Conservation (phyloP, 2,797 vertebrate species). For the Megalops cyprinoides region DNA sequence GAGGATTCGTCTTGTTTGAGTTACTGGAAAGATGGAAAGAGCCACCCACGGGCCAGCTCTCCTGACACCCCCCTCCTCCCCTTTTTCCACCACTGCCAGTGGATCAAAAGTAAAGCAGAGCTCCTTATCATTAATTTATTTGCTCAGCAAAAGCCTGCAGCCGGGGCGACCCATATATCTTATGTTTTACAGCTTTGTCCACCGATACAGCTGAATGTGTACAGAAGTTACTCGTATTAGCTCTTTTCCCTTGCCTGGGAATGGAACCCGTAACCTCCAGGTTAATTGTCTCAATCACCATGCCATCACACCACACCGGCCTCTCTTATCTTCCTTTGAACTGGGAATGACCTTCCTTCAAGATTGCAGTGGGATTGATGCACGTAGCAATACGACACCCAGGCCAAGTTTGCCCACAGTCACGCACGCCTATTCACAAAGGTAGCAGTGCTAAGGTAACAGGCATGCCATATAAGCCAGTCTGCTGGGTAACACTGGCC, state of each 20-base stretch:
- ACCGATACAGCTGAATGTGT: background rate
- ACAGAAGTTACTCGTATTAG: background rate
- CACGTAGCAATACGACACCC: background rate
- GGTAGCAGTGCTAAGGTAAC: background rate
- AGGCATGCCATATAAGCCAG: background rate
- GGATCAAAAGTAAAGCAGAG: background rate
- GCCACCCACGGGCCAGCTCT: background rate
- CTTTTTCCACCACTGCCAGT: background rate
- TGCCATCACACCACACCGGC: background rate
- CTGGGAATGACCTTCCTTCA: background rate
- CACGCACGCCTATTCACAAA: background rate
- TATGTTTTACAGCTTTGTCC: too few relatives aligned
- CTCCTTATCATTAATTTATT: background rate
- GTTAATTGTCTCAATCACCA: too few relatives aligned
- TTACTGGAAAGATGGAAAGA: background rate
- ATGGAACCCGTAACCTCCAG: background rate
- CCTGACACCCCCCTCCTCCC: background rate
- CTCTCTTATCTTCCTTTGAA: background rate
- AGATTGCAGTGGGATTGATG: background rate
- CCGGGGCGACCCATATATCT: background rate
- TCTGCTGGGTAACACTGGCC: background rate
- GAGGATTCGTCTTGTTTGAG: background rate
- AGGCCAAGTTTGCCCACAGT: background rate
- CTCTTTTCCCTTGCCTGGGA: background rate
- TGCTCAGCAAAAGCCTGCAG: background rate